Percentiles rank a stretch among this genome's conserved stretches.
Conservation (phyloP, 53 echinoderm and acorn worm genomes). For the Paracentrotus lividus region DNA sequence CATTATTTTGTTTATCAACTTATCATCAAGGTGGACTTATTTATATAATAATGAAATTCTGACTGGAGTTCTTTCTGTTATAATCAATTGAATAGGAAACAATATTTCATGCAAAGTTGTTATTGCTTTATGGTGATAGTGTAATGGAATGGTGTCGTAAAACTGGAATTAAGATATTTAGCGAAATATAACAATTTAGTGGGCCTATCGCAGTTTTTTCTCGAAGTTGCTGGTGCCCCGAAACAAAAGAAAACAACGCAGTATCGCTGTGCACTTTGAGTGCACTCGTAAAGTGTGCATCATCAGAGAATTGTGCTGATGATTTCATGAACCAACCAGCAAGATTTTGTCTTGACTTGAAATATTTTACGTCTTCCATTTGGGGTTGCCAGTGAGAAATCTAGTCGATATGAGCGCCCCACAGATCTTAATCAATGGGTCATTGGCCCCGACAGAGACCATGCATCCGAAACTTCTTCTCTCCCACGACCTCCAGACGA, state of each 20-base stretch:
- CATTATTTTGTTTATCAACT: neutral
- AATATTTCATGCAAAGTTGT: neutral
- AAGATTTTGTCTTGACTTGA: neutral
- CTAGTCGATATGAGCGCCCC: constrained; percentile 54
- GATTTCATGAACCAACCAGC: neutral
- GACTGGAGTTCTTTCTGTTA: neutral
- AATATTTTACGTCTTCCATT: neutral
- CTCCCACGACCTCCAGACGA: constrained; percentile 48
- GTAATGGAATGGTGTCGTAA: neutral
- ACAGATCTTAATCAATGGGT: constrained; percentile 62
- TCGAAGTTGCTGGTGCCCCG: neutral
- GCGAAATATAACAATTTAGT: neutral
- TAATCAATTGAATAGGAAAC: neutral
- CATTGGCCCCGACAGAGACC: constrained; percentile 42
- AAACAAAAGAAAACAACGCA: too few relatives aligned
- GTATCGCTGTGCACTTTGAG: neutral
- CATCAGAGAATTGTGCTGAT: neutral
- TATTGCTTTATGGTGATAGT: neutral
- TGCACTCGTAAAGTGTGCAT: neutral
- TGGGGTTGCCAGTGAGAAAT: neutral
- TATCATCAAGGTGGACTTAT: neutral
- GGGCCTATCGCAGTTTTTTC: neutral
- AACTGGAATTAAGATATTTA: neutral
- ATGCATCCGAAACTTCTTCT: constrained; percentile 24
- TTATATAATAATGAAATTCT: neutral